These are phyloP conservation scores for Microplitis manilae DNA, from an alignment of 2,888 invertebrate genomes.

Conservation along the genomic window DNA sequence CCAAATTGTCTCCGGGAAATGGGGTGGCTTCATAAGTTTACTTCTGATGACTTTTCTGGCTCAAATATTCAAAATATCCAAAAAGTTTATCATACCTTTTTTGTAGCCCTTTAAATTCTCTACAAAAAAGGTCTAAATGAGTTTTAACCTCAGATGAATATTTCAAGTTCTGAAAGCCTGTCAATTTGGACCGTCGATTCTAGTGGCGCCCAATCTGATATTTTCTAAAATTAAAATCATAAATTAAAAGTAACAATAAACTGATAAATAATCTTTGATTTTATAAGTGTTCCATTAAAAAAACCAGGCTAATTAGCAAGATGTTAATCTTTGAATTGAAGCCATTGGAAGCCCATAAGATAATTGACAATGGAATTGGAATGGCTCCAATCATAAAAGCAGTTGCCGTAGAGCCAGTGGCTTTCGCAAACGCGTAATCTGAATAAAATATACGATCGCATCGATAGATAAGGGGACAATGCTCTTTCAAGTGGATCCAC, in stretches of 20 bases:
- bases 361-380: constrained; percentile 59
- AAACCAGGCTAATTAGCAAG: too few relatives aligned
- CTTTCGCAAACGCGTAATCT: constrained; percentile 61
- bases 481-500: constrained; percentile 64
- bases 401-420: constrained; percentile 61
- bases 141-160: background rate
- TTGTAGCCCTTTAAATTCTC: background rate
- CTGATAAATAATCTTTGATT: too few relatives aligned
- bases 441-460: constrained; percentile 71
- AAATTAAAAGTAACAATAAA: too few relatives aligned
- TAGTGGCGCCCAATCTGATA: too few relatives aligned
- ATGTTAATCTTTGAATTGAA: too few relatives aligned
- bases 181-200: background rate
- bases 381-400: constrained; percentile 70
- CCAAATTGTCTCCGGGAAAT: background rate
- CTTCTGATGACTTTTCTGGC: background rate
- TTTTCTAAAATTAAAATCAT: too few relatives aligned
- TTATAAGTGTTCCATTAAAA: too few relatives aligned
- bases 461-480: constrained; percentile 72
- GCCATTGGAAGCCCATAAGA: background rate
- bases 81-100: background rate
- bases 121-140: background rate
- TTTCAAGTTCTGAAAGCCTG: background rate
- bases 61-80: background rate
- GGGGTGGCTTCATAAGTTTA: background rate